A percentile compares a stretch with the other conserved stretches of the same genome.
Evolutionary conservation across 2,113 vertebrate species (phyloP).

Genomic region (Leptobrachium ailaonicum): DNA sequence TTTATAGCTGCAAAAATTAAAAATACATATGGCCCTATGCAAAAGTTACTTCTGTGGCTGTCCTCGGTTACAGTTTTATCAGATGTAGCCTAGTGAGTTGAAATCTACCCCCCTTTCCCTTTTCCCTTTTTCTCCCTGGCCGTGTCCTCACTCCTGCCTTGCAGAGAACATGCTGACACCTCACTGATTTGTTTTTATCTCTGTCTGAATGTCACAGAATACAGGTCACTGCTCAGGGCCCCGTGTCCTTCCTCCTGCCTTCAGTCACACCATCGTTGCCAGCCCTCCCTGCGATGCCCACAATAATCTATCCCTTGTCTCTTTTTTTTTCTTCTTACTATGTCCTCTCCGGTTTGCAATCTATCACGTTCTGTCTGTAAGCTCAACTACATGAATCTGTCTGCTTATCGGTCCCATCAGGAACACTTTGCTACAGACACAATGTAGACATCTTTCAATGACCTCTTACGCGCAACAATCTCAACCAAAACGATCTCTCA

Average conservation of each 20-base stretch:
- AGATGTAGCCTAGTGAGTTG: conserved; percentile 14
- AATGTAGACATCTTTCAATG: conserved; percentile 1
- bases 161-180: conserved; percentile 39
- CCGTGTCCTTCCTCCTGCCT: conserved; percentile 37
- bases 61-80: conserved; percentile 22
- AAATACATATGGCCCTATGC: neutral
- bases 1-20: too few relatives aligned
- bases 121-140: conserved; percentile 5
- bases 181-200: conserved; percentile 50
- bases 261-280: conserved; percentile 31
- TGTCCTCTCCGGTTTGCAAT: conserved; percentile 22
- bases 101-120: conserved; percentile 2
- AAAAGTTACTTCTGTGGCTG: neutral
- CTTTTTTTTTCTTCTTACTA: conserved; percentile 19
- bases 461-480: neutral
- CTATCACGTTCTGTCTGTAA: conserved; percentile 24
- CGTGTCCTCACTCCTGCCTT: conserved; percentile 31
- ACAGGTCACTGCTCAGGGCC: conserved; percentile 47
- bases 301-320: conserved; percentile 19
- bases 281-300: conserved; percentile 20
- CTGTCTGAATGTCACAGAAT: conserved; percentile 38
- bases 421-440: neutral
- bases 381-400: conserved; percentile 16
- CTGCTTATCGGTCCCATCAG: conserved; percentile 24
- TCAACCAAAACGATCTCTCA: neutral